Evolutionary conservation across 2,888 invertebrate species (phyloP).

Genomic region (Cyrtodaria siliqua): DNA sequence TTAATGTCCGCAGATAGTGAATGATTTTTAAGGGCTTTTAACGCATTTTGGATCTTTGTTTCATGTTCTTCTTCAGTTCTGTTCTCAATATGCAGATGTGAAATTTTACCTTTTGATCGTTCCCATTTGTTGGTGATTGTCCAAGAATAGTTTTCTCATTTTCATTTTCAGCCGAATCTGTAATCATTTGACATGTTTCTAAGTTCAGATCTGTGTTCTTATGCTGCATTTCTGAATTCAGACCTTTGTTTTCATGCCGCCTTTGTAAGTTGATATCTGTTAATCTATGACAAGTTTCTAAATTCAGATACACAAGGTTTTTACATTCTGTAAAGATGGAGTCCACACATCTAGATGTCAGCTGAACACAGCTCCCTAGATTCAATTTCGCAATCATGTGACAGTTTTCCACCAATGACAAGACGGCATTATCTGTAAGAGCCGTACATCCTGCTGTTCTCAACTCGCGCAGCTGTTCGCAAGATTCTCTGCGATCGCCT

Average conservation of each 20-base stretch:
- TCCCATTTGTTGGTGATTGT: no score
- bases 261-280: slow-evolving; percentile 40
- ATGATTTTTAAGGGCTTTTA: slow-evolving; percentile 22
- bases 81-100: no score
- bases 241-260: no score
- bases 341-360: slow-evolving; percentile 63
- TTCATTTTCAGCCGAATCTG: no score
- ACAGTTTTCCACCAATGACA: slow-evolving; percentile 63
- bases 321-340: slow-evolving; percentile 48
- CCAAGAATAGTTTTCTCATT: neutral
- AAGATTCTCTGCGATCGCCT: slow-evolving; percentile 55
- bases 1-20: slow-evolving; percentile 60
- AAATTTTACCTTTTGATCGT: no score
- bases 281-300: slow-evolving; percentile 65
- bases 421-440: slow-evolving; percentile 62
- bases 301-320: slow-evolving; percentile 48
- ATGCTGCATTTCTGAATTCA: no score
- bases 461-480: slow-evolving; percentile 49
- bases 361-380: slow-evolving; percentile 64
- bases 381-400: slow-evolving; percentile 49
- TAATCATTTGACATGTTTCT: slow-evolving; percentile 2
- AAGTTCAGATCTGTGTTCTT: no score
- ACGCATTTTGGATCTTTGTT: neutral
- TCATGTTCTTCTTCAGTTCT: no score
- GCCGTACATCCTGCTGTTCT: slow-evolving; percentile 65